A percentile compares a stretch with the other conserved stretches of the same genome.
Conservation (phyloP, 2,113 vertebrate species). For the Struthidea cinerea region DNA sequence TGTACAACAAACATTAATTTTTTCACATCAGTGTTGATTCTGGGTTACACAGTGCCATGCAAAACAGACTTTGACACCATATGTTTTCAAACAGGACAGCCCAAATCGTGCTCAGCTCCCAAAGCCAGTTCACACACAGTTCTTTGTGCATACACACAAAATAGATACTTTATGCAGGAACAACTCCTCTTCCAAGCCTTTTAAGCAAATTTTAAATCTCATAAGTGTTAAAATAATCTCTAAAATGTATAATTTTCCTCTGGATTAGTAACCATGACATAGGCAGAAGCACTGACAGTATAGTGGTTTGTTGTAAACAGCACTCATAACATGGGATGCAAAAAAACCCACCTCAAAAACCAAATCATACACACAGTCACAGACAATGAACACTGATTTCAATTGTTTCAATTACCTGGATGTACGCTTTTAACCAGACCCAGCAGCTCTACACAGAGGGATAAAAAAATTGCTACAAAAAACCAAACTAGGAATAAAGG, state of each 20-base stretch:
- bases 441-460: slow-evolving; percentile 67
- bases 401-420: slow-evolving; percentile 65
- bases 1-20: neutral
- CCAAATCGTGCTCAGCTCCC: neutral
- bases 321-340: slow-evolving; percentile 1
- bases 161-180: neutral
- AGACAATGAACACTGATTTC: slow-evolving; percentile 53
- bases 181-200: neutral
- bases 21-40: neutral
- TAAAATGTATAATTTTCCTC: slow-evolving; percentile 29
- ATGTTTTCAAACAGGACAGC: neutral
- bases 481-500: slow-evolving; percentile 56
- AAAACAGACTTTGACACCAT: neutral
- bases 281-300: slow-evolving; percentile 23
- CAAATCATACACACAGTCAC: slow-evolving; percentile 20
- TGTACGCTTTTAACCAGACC: slow-evolving; percentile 68
- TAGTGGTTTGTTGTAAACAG: slow-evolving; percentile 9
- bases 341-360: neutral
- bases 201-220: neutral
- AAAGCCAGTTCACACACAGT: neutral
- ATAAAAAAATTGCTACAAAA: slow-evolving; percentile 67
- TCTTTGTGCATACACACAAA: neutral
- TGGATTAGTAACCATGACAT: slow-evolving; percentile 2
- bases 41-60: neutral
- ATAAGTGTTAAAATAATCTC: neutral